Base-by-base conservation (phyloP, 2,113 vertebrate species). In the Rhinolophus ferrumequinum region DNA sequence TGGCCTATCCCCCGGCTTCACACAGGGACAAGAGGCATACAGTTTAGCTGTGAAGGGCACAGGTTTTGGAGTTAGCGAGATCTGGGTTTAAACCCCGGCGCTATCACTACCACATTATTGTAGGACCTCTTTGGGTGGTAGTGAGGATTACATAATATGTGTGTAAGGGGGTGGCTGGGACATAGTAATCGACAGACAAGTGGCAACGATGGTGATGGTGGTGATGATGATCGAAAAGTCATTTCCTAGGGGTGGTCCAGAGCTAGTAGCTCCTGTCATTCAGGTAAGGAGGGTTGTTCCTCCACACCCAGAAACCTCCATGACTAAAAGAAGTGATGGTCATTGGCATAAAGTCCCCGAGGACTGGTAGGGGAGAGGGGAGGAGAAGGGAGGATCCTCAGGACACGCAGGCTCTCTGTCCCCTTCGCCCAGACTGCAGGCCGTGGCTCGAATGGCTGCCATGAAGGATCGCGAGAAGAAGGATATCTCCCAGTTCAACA, bases 401-500 rank as follows among this genome's bases (percentile, higher is more conserved):
- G 9, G n/a, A 69, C 7, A 1, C 50, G 41, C 47, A 54, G 41
- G 14, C 54, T 50, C 41, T 22, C 33, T 18, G 6, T 4, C 44
- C 30, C 1, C 33, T 64, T 47, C 4, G 19, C 77, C 2, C 96
- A 99, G 99, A 95, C 94, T 81, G 28, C 98, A 98, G 47, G 94
- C 95, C 3, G 90, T 97, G 95, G 97, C 93, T 0, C 93, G 95
- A 18, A 98, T 98, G 81, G 95, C 97, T 0, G 98, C 97, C 60
- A 95, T 98, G 84, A 98, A 97, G 0, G 97, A 99, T 1, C 93
- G 92, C 18, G 97, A 96, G 80, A 60, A 6, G 83, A 98, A 98
- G 41, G 98, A 99, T 60, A 93, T 97, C 3, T 75, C 93, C 4
- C 97, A 97, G 83, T 98, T 97, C 94, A 98, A 98, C 14, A 56